Conservation (phyloP, 2,888 invertebrate genomes). For the Megalurothrips usitatus region DNA sequence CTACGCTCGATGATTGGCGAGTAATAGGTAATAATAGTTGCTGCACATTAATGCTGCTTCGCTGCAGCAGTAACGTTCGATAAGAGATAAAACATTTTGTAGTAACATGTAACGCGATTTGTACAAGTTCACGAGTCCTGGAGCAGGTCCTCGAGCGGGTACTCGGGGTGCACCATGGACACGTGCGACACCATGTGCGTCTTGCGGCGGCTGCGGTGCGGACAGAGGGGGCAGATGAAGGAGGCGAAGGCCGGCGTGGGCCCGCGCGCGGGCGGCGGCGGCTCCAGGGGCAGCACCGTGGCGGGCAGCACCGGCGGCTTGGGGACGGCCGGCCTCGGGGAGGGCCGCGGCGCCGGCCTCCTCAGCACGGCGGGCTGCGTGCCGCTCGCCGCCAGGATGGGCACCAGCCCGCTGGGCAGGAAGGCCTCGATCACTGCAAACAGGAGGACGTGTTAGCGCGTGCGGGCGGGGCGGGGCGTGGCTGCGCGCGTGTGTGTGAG, state of each 20-base stretch:
- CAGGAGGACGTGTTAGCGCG: background rate
- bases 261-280: background rate
- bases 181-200: background rate
- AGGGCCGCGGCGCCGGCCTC: too few relatives aligned
- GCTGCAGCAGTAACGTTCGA: too few relatives aligned
- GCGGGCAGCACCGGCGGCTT: background rate
- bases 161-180: background rate
- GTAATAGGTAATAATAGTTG: too few relatives aligned
- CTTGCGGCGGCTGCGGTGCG: conserved; percentile 10
- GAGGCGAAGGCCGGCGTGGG: background rate
- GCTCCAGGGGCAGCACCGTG: background rate
- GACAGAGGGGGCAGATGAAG: background rate
- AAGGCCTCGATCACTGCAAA: conserved; percentile 19
- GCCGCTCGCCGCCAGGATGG: background rate
- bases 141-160: background rate
- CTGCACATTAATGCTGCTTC: too few relatives aligned
- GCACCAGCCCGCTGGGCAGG: conserved; percentile 1
- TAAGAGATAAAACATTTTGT: too few relatives aligned
- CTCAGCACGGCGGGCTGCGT: too few relatives aligned
- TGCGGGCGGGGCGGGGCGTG: background rate
- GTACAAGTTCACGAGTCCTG: background rate
- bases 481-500: background rate
- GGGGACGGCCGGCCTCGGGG: background rate
- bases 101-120: too few relatives aligned
- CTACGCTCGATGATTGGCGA: too few relatives aligned